Percentiles rank a stretch among this genome's conserved stretches.
Evolutionary conservation across 2,888 invertebrate genomes (phyloP).

Genomic region (Limnephilus rhombicus): DNA sequence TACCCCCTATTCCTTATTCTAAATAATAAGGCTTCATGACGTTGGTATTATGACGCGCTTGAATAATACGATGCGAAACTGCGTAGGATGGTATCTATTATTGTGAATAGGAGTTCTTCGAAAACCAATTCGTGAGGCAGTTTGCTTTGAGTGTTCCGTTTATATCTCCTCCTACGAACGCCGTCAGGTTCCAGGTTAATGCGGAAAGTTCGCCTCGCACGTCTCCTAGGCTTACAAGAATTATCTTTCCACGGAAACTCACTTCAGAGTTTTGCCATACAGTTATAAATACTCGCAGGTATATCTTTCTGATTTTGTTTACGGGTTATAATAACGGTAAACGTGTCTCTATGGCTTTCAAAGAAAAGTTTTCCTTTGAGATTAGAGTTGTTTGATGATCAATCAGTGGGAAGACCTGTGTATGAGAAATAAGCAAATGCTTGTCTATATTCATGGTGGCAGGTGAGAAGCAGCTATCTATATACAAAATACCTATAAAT

Average conservation of each 20-base stretch:
- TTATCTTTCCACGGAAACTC: neutral
- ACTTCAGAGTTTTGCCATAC: neutral
- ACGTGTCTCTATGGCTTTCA: neutral
- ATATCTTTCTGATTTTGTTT: neutral
- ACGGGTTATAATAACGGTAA: neutral
- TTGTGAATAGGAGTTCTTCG: neutral
- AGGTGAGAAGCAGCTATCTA: neutral
- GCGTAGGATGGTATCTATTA: neutral
- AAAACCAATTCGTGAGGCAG: neutral
- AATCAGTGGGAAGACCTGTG: too few relatives aligned
- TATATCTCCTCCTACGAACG: neutral
- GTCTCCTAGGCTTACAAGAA: neutral
- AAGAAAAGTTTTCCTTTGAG: neutral
- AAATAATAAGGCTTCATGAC: neutral
- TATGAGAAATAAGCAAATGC: too few relatives aligned
- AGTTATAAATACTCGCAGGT: neutral
- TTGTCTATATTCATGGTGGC: neutral
- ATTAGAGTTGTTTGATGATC: neutral
- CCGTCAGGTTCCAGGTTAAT: neutral
- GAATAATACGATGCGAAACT: neutral
- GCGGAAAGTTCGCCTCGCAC: neutral
- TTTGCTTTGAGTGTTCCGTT: neutral
- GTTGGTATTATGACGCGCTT: neutral
- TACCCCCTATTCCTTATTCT: neutral
- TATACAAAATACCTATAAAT: neutral